A percentile compares a stretch with the other conserved stretches of the same genome.
These are phyloP conservation scores for Sebastes elongatus DNA, from an alignment of 2,797 vertebrate genomes.

Conservation along the genomic window DNA sequence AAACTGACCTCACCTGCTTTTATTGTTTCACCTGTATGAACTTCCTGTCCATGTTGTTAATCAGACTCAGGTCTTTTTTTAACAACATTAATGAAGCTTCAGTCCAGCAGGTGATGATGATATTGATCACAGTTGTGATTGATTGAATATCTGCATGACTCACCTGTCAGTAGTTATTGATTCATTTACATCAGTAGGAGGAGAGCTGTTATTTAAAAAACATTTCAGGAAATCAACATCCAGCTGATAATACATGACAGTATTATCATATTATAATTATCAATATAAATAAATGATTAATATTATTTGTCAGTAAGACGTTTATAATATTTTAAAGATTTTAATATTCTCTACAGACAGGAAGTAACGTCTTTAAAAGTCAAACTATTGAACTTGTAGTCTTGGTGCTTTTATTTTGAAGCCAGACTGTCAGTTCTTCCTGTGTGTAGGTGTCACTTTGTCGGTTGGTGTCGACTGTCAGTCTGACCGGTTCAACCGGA, in stretches of 20 bases:
- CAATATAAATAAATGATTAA: neutral
- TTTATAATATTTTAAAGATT: no score
- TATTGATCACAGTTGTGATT: neutral
- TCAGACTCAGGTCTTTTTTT: neutral
- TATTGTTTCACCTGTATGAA: neutral
- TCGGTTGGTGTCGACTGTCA: neutral
- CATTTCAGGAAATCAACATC: neutral
- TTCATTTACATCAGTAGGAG: neutral
- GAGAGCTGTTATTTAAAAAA: neutral
- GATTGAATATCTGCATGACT: neutral
- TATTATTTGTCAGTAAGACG: neutral
- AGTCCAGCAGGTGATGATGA: neutral
- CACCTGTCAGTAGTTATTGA: neutral
- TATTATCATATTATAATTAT: neutral
- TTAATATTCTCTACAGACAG: neutral
- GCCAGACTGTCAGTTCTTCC: neutral
- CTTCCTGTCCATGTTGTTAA: neutral
- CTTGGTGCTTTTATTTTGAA: slow-evolving; percentile 25
- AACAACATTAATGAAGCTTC: neutral
- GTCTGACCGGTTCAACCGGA: neutral
- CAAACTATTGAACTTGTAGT: neutral
- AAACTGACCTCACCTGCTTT: neutral
- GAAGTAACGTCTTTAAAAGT: neutral
- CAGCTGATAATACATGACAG: neutral
- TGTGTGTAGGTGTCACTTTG: neutral